Evolutionary conservation across 2,888 invertebrate genomes (phyloP).

Genomic region (Thymelicus sylvestris): DNA sequence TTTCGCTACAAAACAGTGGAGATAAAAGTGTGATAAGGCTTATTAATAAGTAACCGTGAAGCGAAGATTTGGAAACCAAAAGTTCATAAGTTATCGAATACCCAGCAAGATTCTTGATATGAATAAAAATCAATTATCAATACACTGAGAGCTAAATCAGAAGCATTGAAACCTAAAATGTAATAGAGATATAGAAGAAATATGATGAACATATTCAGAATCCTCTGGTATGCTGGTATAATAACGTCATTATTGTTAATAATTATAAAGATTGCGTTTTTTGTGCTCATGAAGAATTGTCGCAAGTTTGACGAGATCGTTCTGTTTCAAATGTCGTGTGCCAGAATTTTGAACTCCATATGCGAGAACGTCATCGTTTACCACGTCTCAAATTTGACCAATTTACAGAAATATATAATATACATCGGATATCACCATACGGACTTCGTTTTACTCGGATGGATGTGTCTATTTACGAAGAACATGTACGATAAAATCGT

Average conservation of each 20-base stretch:
- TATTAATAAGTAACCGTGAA: not conserved
- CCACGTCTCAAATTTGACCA: conserved; percentile 1
- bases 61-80: not conserved
- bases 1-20: not conserved
- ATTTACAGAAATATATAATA: conserved; percentile 39
- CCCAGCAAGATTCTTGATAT: not conserved
- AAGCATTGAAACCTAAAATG: not conserved
- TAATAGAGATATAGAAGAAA: not conserved
- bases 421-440: conserved; percentile 56
- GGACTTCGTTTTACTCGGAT: conserved; percentile 58
- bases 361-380: conserved; percentile 52
- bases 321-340: conserved; percentile 58
- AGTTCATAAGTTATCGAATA: not conserved
- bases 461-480: conserved; percentile 69
- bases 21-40: not conserved
- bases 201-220: conserved; percentile 39
- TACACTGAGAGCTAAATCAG: not conserved
- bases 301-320: conserved; percentile 65
- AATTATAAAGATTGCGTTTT: conserved; percentile 52
- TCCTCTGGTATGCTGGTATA: conserved; percentile 58
- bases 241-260: conserved; percentile 52
- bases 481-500: conserved; percentile 68
- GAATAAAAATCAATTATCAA: no score
- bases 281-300: conserved; percentile 51
- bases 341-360: conserved; percentile 57